These are phyloP conservation scores for Orthosia gothica DNA, from an alignment of 2,888 invertebrate species.

Conservation along the genomic window DNA sequence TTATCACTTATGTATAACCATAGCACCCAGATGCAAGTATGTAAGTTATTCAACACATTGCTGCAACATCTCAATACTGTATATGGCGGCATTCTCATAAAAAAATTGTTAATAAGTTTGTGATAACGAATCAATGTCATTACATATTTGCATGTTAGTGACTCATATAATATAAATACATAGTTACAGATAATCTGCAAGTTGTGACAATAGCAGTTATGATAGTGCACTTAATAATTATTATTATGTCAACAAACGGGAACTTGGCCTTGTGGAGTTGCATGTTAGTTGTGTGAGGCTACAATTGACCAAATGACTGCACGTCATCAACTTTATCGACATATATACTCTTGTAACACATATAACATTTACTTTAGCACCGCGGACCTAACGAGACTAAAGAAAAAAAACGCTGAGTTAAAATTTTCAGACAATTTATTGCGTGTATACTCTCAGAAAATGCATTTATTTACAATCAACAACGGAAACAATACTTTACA, in stretches of 20 bases:
- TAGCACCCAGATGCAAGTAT: constrained; percentile 92
- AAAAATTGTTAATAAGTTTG: constrained; percentile 86
- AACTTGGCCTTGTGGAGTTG: constrained; percentile 92
- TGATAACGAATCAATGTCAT: constrained; percentile 86
- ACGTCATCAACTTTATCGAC: constrained; percentile 91
- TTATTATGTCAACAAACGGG: constrained; percentile 89
- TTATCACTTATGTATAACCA: constrained; percentile 90
- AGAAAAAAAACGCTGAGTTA: constrained; percentile 85
- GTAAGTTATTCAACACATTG: constrained; percentile 89
- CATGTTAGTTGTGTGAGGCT: constrained; percentile 91
- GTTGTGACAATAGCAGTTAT: constrained; percentile 90
- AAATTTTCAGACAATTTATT: constrained; percentile 91
- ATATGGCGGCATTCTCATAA: constrained; percentile 87
- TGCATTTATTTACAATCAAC: constrained; percentile 91
- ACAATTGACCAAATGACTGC: constrained; percentile 86
- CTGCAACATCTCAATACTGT: constrained; percentile 80
- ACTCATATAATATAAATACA: constrained; percentile 91
- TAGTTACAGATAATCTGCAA: constrained; percentile 91
- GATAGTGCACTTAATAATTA: constrained; percentile 89
- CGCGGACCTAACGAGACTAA: constrained; percentile 80
- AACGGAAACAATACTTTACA: constrained; percentile 89
- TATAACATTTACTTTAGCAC: constrained; percentile 62
- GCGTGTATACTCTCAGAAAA: constrained; percentile 89
- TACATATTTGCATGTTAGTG: constrained; percentile 92
- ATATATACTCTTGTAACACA: constrained; percentile 73